Evolutionary conservation across 2,797 vertebrate species (phyloP), one percentile per base, ranked within the genome.

Genomic region (Tympanoctomys barrerae): DNA sequence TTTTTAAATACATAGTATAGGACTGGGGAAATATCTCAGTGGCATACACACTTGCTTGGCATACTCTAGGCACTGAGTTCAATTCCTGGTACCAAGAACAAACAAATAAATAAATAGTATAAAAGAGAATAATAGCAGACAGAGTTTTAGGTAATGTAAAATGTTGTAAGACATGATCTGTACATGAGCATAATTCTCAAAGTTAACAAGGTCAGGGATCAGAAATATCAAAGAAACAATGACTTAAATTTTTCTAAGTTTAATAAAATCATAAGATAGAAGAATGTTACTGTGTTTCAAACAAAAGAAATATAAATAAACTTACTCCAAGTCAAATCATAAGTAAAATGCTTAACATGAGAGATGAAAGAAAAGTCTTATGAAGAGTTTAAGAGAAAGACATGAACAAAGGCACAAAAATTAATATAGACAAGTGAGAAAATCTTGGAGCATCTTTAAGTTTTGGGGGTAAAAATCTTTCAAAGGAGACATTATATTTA

Each of bases 201-300:
- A 89, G 13, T 71, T 81, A 11, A 88, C 31, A 75, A 87, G 18
- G 4, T 0, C 11, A 54, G 1, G 6, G 4, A 9, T 26, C 18
- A 52, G 22, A 61, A 94, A 61, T 66, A 61, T 85, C 88, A 46
- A 92, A 54, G 28, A 85, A 79, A 79, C 21, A 78, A 61, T 90
- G 49, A 70, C 21, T 79, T 24, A 73, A 85, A 9, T 24, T 31
- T 49, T 52, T 89, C 1, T 66, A 68, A 77, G 77, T 91, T 77
- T 87, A 13, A 81, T 71, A 10, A 97, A 86, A 13, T 73, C 2
- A 70, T 42, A 49, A 82, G 57, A 33, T 61, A 92, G 19, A 86
- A 70, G n/a, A 54, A 57, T 0, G 2, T 62, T 14, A 19, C 13
- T 84, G 14, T 87, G 21, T 12, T 42, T 59, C 7, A 42, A 89